phyloP scores from a whole-genome alignment of 2,888 invertebrate genomes.

The Caenorhabditis sp. region DNA sequence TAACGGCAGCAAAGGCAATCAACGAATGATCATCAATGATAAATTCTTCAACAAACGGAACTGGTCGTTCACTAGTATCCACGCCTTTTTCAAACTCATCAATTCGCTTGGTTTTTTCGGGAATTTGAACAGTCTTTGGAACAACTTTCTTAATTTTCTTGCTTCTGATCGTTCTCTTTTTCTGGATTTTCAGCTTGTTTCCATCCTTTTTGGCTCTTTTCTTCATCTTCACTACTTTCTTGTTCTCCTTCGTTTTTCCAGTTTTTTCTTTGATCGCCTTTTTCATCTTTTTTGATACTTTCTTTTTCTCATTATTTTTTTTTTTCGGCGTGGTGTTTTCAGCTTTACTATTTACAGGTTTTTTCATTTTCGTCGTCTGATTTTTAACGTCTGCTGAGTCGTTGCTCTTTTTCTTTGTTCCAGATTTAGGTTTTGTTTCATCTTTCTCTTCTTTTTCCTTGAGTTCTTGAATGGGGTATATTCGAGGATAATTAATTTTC shows the following conservation, averaged over 20 bases:
- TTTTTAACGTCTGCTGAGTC: too few species aligned
- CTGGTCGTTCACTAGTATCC: constrained; percentile 19
- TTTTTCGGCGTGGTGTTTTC: not conserved
- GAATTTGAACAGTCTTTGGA: not conserved
- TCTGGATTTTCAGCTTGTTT: not conserved
- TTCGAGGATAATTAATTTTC: constrained; percentile 17
- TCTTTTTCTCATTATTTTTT: not conserved
- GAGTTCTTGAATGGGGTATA: not conserved
- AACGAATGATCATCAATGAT: constrained; percentile 30
- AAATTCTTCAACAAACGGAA: constrained; percentile 36
- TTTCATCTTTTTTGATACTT: not conserved
- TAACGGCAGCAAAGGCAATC: constrained; percentile 15
- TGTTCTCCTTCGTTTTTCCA: not conserved
- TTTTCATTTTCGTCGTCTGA: too few species aligned
- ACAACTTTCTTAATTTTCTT: too few species aligned
- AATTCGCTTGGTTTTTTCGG: constrained; percentile 2
- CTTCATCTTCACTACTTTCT: not conserved
- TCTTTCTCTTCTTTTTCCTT: not conserved
- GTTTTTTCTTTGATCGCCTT: not conserved
- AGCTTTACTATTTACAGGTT: not conserved
- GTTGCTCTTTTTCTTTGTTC: too few species aligned
- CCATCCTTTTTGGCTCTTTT: not conserved
- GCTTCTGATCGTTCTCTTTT: not conserved
- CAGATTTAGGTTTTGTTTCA: not conserved
- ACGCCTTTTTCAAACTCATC: constrained; percentile 32